Base-by-base conservation (phyloP, 1,140 invertebrate species). In the Calosoma granatense region DNA sequence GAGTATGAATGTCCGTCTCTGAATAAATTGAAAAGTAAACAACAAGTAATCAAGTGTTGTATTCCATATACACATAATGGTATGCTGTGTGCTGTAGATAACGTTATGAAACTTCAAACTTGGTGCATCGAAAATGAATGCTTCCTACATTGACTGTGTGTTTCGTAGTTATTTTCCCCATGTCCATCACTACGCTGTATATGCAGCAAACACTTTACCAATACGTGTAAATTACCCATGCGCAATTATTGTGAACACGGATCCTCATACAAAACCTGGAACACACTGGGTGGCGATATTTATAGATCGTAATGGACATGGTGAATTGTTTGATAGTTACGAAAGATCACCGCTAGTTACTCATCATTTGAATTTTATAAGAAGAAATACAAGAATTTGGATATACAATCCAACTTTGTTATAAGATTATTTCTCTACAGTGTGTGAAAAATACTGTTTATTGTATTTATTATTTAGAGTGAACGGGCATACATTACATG, bases 121-220 rank as follows among this genome's bases (percentile, higher is more conserved):
- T n/a, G n/a, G n/a, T n/a, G n/a, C 55, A 19, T 59, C 2, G 62
- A 68, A 30, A 30, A 30, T 30, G 26, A 14, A 30, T 30, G 26
- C 26, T 30, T 6, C 14, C 6, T 30, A 6, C 4, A 30, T 30
- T 20, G 22, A 6, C n/a, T 19, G 9, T 4, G 9, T 21, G 20
- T 21, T 30, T 30, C 14, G 6, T 30, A 30, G 4, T 30, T 30
- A 30, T 30, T 30, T 30, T 30, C 4, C 26, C 4, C 4, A 30
- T 30, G 14, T 30, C 14, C 26, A 4, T 30, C 26, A 30, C 14
- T 30, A 30, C 14, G 26, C 6, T 23, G 22, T 26, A 54, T 14
- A 4, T 41, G 36, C 55, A 3, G 17, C 39, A 20, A 41, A 56
- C 21, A 39, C 17, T 22, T 11, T 56, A 9, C 55, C 39, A 19